Percentiles rank a stretch among this genome's conserved stretches.
phyloP scores from a whole-genome alignment of 2,113 vertebrate genomes.

The Platichthys stellatus region DNA sequence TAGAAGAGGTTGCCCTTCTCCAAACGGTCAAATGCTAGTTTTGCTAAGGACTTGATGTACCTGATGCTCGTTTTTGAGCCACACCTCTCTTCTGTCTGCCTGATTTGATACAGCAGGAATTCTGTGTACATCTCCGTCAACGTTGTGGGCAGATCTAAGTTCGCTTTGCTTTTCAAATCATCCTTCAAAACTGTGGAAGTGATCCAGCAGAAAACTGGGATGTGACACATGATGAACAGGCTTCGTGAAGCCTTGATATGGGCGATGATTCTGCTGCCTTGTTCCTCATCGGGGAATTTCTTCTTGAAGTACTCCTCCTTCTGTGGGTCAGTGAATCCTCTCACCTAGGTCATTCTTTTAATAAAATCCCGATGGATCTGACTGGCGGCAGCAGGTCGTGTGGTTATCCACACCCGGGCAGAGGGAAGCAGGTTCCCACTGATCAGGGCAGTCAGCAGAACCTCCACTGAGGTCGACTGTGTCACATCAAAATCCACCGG shows the following conservation, averaged over 20 bases:
- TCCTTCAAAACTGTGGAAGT: neutral
- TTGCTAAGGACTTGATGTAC: conserved; percentile 1
- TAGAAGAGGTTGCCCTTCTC: neutral
- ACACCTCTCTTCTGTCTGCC: neutral
- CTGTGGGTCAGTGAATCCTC: conserved; percentile 4
- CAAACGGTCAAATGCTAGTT: neutral
- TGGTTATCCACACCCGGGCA: neutral
- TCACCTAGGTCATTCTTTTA: neutral
- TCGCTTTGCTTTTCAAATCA: neutral
- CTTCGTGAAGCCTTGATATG: neutral
- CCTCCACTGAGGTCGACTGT: neutral
- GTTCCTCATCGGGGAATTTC: neutral
- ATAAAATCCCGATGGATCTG: too few relatives aligned
- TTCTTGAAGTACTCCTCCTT: conserved; percentile 12
- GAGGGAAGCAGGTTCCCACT: neutral
- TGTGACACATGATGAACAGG: conserved; percentile 11
- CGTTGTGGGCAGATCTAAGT: neutral
- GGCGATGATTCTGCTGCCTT: neutral
- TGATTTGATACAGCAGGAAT: conserved; percentile 3
- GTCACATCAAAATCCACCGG: neutral
- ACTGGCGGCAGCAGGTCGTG: neutral
- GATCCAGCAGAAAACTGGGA: conserved; percentile 7
- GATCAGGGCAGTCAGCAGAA: neutral
- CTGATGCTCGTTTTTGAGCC: neutral
- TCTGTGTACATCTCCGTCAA: neutral